Base-by-base conservation (phyloP, 2,888 invertebrate species). In the Brachyopa scutellaris region DNA sequence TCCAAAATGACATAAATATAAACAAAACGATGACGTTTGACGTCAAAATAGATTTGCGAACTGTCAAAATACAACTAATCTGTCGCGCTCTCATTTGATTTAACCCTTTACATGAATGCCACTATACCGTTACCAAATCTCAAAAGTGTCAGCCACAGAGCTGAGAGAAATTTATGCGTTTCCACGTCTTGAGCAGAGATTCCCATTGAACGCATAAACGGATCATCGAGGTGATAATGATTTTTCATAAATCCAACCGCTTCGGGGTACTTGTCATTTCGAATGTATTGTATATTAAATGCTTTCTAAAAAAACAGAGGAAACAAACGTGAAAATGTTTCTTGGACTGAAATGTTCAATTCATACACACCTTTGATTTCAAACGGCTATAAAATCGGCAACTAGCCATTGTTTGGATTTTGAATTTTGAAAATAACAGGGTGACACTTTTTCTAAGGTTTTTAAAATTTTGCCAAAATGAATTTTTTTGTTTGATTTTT, bases 141-240 rank as follows among this genome's bases (percentile, higher is more conserved):
- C 5, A 80, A 33, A 6, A 74, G 62, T 1, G 67, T 57, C 3
- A 80, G n/a, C 80, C 80, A 80, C 2, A 80, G 17, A 1, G 47
- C 67, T 0, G 80, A 80, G 2, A 80, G 74, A n/a, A 62, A 74
- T 5, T 36, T n/a, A 1, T 69, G 55, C 0, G 80, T 74, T 15
- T 80, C 80, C 0, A 26, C 36, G 21, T 67, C 45, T 6, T 55
- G 67, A 8, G 21, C 13, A 1, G 61, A 40, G 9, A 80, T 42
- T 15, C 74, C 80, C 67, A 80, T 42, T n/a, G 74, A 31, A 9
- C 62, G 61, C 6, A 74, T 31, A n/a, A 80, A 40, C 4, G 80
- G 80, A 36, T 80, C 80, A 21, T 80, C 80, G 6, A 67, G 23
- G 42, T 26, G n/a, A n/a, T n/a, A 80, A 7, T 49, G 62, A 1